Evolutionary conservation across 2,888 invertebrate genomes (phyloP), one percentile per base, ranked within the genome.

Genomic region (Macroteleia sp.): DNA sequence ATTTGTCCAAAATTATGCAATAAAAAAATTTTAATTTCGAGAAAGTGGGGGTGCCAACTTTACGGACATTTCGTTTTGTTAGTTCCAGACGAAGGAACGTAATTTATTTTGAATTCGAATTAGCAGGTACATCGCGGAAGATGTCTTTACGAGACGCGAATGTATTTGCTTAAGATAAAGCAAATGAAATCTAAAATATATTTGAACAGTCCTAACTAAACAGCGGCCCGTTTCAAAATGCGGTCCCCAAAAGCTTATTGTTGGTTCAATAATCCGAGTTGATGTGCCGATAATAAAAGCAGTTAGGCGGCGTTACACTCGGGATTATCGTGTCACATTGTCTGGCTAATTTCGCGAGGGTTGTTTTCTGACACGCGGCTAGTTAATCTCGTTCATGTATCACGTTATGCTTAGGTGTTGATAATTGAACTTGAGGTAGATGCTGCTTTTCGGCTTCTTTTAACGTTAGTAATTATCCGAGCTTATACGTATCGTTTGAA

Each of bases 131-230:
- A 56, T 22, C 56, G 16, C n/a, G 22, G n/a, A 62, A 39, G 54
- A 36, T n/a, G n/a, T 32, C 50, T 66, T 57, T 30, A 22, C 48
- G 36, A 62, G 62, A 32, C 42, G 59, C 14, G 44, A 16, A 46
- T 16, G 81, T 85, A n/a, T n/a, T 82, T 79, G 79, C 80, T 52
- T 46, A 77, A 79, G 82, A 79, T 79, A 81, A 85, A 80, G 82
- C 74, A 87, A 89, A 87, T 87, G 87, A 88, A 89, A 89, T 88
- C 86, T 84, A 82, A 83, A 81, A 83, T 81, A 85, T 87, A 88
- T 88, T 87, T 85, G 73, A 34, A 36, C 81, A 77, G 79, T 81
- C 88, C 88, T 88, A 88, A 88, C 82, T 81, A 89, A 89, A 89
- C 84, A 88, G 78, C 81, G 82, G 82, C 64, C 25, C 36, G 67